These are phyloP conservation scores for Tokudaia tokunoshimensis DNA, from an alignment of 2,797 vertebrate species.

Conservation along the genomic window DNA sequence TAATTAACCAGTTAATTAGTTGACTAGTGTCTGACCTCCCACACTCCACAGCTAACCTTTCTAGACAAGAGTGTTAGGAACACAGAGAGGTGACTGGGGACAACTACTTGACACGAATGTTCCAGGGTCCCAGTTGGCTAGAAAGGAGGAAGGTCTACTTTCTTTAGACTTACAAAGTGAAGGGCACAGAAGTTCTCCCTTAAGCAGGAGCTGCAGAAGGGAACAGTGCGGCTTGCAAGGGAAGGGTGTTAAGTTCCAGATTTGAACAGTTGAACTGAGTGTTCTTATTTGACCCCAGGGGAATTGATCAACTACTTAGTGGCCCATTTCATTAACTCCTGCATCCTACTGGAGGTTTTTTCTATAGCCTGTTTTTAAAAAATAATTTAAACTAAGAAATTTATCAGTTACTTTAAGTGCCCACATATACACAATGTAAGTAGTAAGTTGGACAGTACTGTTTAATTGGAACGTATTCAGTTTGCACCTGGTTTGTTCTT, in stretches of 20 bases:
- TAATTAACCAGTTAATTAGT: neutral
- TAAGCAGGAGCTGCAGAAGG: neutral
- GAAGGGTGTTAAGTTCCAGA: constrained; percentile 40
- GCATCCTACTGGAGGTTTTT: constrained; percentile 42
- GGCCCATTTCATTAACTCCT: neutral
- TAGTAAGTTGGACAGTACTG: neutral
- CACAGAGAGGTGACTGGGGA: too few species aligned
- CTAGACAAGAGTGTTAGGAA: neutral
- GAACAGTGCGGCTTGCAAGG: neutral
- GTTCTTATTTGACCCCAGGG: constrained; percentile 19
- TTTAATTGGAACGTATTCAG: neutral
- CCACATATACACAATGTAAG: constrained; percentile 10
- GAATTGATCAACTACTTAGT: neutral
- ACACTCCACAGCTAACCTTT: neutral
- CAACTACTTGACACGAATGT: neutral
- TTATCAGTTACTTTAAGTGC: neutral
- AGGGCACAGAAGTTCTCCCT: neutral
- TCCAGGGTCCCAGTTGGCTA: neutral
- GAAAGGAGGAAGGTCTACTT: neutral
- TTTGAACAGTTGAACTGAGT: neutral
- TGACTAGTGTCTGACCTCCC: neutral
- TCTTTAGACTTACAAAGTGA: neutral
- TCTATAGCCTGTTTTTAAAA: neutral
- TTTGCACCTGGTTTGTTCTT: neutral
- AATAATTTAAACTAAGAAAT: constrained; percentile 29